A percentile compares a stretch with the other conserved stretches of the same genome.
These are phyloP conservation scores for Chorisops tibialis DNA, from an alignment of 2,888 invertebrate genomes.

Conservation along the genomic window DNA sequence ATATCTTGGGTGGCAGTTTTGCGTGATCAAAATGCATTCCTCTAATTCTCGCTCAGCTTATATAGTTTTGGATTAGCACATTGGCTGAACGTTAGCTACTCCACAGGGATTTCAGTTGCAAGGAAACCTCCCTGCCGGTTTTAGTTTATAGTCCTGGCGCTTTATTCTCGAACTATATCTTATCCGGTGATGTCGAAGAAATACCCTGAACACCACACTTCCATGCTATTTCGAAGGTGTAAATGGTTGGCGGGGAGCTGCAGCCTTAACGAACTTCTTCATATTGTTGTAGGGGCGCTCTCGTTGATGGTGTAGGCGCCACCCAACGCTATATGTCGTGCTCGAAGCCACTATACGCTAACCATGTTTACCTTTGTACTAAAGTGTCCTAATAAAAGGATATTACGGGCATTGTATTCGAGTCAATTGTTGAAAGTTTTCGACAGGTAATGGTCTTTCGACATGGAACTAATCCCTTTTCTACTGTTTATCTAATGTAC, in stretches of 20 bases:
- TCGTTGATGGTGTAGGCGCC: not conserved
- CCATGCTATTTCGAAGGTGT: no score
- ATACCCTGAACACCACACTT: no score
- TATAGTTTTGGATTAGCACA: not conserved
- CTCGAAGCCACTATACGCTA: conserved; percentile 22
- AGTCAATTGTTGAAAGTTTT: conserved; percentile 32
- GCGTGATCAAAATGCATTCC: conserved; percentile 30
- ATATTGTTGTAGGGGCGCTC: not conserved
- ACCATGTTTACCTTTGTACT: conserved; percentile 30
- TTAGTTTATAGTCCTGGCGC: no score
- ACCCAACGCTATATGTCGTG: conserved; percentile 19
- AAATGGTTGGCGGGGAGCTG: no score
- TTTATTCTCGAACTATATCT: no score
- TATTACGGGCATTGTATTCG: conserved; percentile 30
- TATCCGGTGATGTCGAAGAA: no score
- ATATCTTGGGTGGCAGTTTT: conserved; percentile 22
- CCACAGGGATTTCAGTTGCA: not conserved
- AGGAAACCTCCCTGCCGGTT: no score
- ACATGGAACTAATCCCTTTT: conserved; percentile 22
- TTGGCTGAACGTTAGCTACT: not conserved
- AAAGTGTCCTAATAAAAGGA: conserved; percentile 32
- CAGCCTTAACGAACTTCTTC: conserved; percentile 10
- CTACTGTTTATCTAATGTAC: conserved; percentile 17
- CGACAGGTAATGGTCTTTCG: conserved; percentile 28
- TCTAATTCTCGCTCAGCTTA: conserved; percentile 25